Evolutionary conservation across 2,113 vertebrate species (phyloP).

Genomic region (Laticauda colubrina): DNA sequence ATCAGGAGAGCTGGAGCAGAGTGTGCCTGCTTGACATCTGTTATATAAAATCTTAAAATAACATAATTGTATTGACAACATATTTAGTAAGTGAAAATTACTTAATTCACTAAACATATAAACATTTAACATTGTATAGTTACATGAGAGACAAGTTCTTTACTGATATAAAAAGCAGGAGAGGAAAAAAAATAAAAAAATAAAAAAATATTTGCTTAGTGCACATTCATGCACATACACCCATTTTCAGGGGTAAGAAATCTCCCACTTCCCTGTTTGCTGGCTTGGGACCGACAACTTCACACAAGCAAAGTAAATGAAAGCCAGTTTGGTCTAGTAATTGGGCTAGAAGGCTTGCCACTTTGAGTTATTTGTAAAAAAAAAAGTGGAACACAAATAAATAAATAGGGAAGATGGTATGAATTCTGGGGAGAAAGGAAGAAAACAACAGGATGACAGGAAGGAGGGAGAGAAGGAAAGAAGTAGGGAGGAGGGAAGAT

Average conservation of each 20-base stretch:
- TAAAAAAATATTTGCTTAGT: background rate
- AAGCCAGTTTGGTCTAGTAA: background rate
- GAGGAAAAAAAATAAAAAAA: conserved; percentile 41
- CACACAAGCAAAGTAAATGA: background rate
- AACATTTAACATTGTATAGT: conserved; percentile 12
- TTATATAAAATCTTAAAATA: conserved; percentile 5
- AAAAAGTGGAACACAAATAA: background rate
- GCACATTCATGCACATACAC: background rate
- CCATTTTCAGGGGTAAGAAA: background rate
- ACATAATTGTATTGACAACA: background rate
- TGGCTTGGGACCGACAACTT: background rate
- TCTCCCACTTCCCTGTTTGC: background rate
- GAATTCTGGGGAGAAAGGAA: background rate
- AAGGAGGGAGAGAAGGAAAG: background rate
- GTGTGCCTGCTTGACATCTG: background rate
- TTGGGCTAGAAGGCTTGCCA: background rate
- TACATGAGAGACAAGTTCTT: conserved; percentile 38
- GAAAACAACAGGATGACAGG: background rate
- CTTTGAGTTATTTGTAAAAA: background rate
- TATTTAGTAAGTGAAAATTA: conserved; percentile 15
- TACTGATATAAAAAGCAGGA: conserved; percentile 40
- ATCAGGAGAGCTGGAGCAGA: background rate
- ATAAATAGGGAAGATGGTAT: background rate
- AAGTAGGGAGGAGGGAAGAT: background rate
- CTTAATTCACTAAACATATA: conserved; percentile 12